phyloP scores from a whole-genome alignment of 2,888 invertebrate species.

The Tethea ocularis region DNA sequence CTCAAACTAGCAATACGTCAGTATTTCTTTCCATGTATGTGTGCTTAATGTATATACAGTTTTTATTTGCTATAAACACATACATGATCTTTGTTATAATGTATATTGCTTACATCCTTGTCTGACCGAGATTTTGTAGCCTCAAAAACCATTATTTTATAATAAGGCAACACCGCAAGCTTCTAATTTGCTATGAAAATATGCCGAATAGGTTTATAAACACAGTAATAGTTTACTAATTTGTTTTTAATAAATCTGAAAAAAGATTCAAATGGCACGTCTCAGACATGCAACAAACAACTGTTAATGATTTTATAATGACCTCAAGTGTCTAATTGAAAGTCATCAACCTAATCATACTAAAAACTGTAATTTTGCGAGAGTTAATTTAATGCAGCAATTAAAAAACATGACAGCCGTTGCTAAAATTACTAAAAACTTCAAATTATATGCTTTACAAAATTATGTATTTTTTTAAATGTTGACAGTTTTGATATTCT shows the following conservation, averaged over 20 bases:
- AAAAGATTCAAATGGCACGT: background rate
- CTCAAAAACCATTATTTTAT: conserved; percentile 19
- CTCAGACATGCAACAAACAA: background rate
- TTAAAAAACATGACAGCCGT: too few species aligned
- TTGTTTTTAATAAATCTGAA: background rate
- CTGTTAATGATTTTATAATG: background rate
- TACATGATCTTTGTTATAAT: conserved; percentile 15
- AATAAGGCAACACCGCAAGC: background rate
- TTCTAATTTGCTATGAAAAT: background rate
- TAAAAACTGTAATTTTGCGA: background rate
- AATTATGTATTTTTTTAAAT: too few species aligned
- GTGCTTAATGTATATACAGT: conserved; percentile 20
- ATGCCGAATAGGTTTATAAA: too few species aligned
- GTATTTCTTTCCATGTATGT: conserved; percentile 7
- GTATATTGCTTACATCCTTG: conserved; percentile 53
- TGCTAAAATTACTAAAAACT: too few species aligned
- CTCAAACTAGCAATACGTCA: conserved; percentile 26
- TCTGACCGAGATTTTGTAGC: conserved; percentile 50
- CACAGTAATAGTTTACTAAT: background rate
- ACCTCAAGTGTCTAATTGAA: background rate
- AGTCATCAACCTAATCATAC: background rate
- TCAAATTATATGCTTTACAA: too few species aligned
- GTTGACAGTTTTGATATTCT: too few species aligned
- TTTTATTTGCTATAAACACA: conserved; percentile 34
- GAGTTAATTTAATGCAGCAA: too few species aligned